phyloP scores from a whole-genome alignment of 2,888 invertebrate genomes.

The Caradrina kadenii region DNA sequence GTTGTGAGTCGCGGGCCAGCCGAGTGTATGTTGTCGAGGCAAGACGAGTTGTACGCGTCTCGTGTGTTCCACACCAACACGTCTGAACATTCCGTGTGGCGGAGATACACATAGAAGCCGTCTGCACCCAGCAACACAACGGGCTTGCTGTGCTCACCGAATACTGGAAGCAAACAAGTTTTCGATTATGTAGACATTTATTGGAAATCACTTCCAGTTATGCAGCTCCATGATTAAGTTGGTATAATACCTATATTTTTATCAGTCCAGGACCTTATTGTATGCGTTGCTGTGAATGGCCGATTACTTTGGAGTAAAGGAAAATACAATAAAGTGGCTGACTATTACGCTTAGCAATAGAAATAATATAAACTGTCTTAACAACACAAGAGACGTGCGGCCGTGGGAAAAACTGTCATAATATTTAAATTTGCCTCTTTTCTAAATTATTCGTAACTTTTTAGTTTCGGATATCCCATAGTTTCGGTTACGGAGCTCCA shows the following conservation, averaged over 20 bases:
- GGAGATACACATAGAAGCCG: conserved; percentile 81
- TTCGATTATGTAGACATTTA: not conserved
- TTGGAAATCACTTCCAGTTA: not conserved
- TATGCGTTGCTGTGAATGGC: conserved; percentile 1
- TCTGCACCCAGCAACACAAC: conserved; percentile 77
- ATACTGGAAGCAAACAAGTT: conserved; percentile 70
- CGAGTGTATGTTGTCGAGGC: conserved; percentile 87
- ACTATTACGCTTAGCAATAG: too few relatives aligned
- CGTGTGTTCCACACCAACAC: conserved; percentile 91
- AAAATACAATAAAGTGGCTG: too few relatives aligned
- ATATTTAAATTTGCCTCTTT: too few relatives aligned
- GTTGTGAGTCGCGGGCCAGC: conserved; percentile 87
- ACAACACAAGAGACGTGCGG: too few relatives aligned
- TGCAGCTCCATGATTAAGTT: not conserved
- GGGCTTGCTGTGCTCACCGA: conserved; percentile 74
- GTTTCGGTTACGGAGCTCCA: too few relatives aligned
- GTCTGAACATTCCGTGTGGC: conserved; percentile 90
- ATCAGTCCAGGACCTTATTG: too few relatives aligned
- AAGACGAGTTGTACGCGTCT: conserved; percentile 80
- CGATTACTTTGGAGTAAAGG: too few relatives aligned
- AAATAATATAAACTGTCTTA: too few relatives aligned
- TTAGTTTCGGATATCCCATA: too few relatives aligned
- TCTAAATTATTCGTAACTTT: too few relatives aligned
- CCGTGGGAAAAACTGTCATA: too few relatives aligned
- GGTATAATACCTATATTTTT: conserved; percentile 13